Evolutionary conservation across 2,113 vertebrate genomes (phyloP).

Genomic region (Malaclemys terrapin): DNA sequence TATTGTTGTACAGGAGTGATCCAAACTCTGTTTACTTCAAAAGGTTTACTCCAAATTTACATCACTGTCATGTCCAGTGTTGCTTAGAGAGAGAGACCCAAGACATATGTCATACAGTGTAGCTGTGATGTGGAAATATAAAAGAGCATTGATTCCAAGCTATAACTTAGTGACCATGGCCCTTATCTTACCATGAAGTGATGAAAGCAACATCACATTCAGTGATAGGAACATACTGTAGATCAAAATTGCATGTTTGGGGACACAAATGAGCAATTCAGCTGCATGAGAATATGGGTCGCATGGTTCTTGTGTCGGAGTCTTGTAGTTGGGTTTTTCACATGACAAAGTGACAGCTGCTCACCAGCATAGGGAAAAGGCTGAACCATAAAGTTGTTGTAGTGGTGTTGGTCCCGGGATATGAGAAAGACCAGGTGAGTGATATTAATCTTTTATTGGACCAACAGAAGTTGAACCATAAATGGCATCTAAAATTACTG

Average conservation of each 20-base stretch:
- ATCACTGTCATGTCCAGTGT: rapidly evolving
- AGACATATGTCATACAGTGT: rapidly evolving
- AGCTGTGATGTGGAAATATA: neutral
- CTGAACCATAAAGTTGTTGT: neutral
- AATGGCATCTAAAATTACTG: neutral
- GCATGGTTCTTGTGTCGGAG: neutral
- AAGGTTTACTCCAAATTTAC: neutral
- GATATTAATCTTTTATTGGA: neutral
- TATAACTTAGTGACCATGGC: rapidly evolving
- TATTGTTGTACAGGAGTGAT: rapidly evolving
- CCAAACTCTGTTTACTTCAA: rapidly evolving
- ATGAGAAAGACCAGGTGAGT: neutral
- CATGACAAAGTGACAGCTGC: neutral
- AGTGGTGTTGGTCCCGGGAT: neutral
- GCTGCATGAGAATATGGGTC: neutral
- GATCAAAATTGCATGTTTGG: neutral
- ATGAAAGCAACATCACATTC: neutral
- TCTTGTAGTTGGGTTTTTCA: neutral
- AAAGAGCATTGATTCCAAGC: rapidly evolving
- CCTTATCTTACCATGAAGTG: neutral
- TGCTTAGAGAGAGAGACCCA: rapidly evolving
- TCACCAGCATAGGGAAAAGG: neutral
- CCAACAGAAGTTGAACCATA: neutral
- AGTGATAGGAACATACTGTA: neutral
- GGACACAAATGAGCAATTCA: neutral